Conservation (phyloP, 2,797 vertebrate species). For the Chaenodraco wilsoni region DNA sequence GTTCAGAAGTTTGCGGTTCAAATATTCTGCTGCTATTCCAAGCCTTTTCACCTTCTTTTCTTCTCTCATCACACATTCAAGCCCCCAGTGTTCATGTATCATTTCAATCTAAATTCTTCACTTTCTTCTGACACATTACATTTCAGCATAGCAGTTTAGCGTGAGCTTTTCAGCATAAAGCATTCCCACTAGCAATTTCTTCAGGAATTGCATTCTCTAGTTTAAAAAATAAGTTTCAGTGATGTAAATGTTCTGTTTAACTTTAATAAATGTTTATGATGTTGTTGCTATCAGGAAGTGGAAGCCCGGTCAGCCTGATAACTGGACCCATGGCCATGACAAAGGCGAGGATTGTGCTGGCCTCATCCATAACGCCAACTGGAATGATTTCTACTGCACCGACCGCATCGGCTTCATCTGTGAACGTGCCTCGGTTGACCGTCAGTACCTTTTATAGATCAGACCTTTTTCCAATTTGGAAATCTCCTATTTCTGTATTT, state of each 20-base stretch:
- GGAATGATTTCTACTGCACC: conserved; percentile 98
- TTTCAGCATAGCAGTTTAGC: no score
- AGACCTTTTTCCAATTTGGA: not conserved
- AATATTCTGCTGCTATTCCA: no score
- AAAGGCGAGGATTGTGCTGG: conserved; percentile 95
- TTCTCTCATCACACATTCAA: no score
- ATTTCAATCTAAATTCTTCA: no score
- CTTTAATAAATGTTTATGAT: not conserved
- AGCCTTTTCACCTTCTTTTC: no score
- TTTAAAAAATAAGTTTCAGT: not conserved
- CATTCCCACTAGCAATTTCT: no score
- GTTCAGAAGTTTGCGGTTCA: no score
- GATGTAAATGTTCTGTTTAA: not conserved
- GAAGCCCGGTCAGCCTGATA: conserved; percentile 96
- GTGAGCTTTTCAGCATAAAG: no score
- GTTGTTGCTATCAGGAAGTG: conserved; percentile 87
- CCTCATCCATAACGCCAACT: conserved; percentile 89
- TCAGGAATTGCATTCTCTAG: no score
- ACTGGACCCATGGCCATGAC: conserved; percentile 91
- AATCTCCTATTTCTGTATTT: not conserved
- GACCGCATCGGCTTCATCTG: conserved; percentile 94
- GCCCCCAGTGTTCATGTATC: no score
- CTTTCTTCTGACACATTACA: no score
- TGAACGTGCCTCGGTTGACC: conserved; percentile 87
- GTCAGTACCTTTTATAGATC: conserved; percentile 69